Conservation (phyloP, 2,888 invertebrate species). For the Megalurothrips usitatus region DNA sequence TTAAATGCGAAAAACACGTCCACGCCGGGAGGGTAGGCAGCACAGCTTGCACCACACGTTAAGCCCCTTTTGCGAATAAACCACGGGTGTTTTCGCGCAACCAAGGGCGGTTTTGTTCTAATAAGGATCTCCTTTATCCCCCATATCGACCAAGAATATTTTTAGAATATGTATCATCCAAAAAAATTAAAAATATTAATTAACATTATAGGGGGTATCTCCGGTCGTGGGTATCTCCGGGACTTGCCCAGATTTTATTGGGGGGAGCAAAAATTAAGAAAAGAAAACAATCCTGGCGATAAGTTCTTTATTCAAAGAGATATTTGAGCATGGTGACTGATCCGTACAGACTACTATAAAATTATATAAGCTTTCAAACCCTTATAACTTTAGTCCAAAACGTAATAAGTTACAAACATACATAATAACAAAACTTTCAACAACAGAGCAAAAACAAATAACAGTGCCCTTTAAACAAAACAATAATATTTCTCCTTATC, state of each 20-base stretch:
- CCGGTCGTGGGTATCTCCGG: too few relatives aligned
- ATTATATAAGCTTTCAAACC: background rate
- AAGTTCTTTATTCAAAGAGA: background rate
- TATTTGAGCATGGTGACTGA: background rate
- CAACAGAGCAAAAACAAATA: background rate
- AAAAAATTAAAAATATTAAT: background rate
- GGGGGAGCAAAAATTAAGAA: background rate
- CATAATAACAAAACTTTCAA: background rate
- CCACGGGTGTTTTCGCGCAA: too few relatives aligned
- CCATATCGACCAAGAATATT: background rate
- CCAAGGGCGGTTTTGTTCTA: too few relatives aligned
- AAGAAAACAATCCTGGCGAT: background rate
- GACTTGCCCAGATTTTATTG: background rate
- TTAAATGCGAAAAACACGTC: too few relatives aligned
- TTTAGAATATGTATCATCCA: background rate
- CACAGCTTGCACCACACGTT: too few relatives aligned
- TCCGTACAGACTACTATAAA: background rate
- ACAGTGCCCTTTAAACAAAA: background rate
- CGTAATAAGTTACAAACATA: background rate
- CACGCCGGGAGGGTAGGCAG: too few relatives aligned
- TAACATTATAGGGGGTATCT: background rate
- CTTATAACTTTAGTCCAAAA: background rate
- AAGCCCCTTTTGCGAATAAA: too few relatives aligned
- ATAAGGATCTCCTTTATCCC: too few relatives aligned
- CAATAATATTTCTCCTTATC: background rate